Conservation (phyloP, 2,888 invertebrate genomes). For the Meiosimyza decipiens region DNA sequence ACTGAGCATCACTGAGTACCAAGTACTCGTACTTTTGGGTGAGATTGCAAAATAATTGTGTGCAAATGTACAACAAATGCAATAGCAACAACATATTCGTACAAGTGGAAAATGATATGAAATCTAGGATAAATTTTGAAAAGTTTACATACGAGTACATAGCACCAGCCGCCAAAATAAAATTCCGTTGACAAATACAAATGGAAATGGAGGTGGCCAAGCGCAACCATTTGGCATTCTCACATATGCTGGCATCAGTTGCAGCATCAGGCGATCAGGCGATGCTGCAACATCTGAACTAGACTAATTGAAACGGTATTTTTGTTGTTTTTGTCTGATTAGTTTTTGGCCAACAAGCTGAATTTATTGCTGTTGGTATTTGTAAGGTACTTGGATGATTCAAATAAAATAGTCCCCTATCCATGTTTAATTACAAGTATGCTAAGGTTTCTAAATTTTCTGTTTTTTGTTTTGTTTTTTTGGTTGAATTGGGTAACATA, state of each 20-base stretch:
- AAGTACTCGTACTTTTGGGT: conserved; percentile 3
- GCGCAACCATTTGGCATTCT: conserved; percentile 18
- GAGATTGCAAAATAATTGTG: conserved; percentile 17
- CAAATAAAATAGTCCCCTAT: too few relatives aligned
- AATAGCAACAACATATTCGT: background rate
- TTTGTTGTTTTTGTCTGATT: conserved; percentile 7
- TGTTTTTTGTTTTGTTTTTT: too few relatives aligned
- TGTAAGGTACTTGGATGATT: too few relatives aligned
- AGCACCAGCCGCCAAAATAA: conserved; percentile 16
- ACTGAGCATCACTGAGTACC: background rate
- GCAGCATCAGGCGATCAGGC: background rate
- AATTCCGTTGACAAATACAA: conserved; percentile 53
- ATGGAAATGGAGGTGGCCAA: conserved; percentile 56
- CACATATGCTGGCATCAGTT: background rate
- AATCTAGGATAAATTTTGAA: conserved; percentile 1
- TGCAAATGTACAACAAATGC: background rate
- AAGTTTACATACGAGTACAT: background rate
- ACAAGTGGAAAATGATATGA: conserved; percentile 17
- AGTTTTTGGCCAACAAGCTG: conserved; percentile 21
- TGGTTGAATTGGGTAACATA: too few relatives aligned
- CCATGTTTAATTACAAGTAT: too few relatives aligned
- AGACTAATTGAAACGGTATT: conserved; percentile 28
- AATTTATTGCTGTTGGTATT: conserved; percentile 23
- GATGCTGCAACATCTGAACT: conserved; percentile 1
- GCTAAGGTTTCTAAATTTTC: too few relatives aligned